Base-by-base conservation (phyloP, 2,797 vertebrate genomes). In the Dicrostonyx torquatus region DNA sequence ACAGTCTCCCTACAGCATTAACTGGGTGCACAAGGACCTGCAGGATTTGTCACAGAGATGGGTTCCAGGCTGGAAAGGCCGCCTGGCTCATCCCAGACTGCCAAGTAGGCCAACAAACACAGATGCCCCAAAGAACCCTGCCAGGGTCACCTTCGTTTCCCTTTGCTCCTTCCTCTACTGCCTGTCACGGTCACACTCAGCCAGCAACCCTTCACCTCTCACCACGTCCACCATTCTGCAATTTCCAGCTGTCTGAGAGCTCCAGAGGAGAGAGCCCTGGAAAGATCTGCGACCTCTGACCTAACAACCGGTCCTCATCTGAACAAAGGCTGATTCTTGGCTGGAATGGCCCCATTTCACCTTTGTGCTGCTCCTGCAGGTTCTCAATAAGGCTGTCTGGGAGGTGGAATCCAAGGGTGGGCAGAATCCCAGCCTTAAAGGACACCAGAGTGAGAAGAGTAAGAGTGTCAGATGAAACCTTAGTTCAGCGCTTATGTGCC, bases 121-220 rank as follows among this genome's bases (percentile, higher is more conserved):
- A 90, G 68, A 45, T 17, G 13, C 37, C 70, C 37, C 40, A 58
- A 45, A 84, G 82, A n/a, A 68, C 0, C 3, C 31, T 80, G 70
- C 53, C 70, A 64, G 1, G 0, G 64, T 89, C 20, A 94, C 97
- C 94, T 92, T 24, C 37, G 29, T 17, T 84, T 4, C 2, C n/a
- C 86, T 97, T 58, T 93, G 72, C 94, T 76, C 79, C 64, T 95
- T 96, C 58, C 76, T 95, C 95, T 5, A 6, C 80, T 43, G 72
- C 66, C 93, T 29, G 15, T 94, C 84, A 53, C 37, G 0, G 15
- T 90, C 77, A 80, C 90, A 6, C 66, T n/a, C 10, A 3, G 75
- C 18, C 55, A 83, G 82, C 78, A 91, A 85, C 89, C 94, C n/a
- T 26, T 92, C 84, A 97, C 94, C 94, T 96, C 90, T 94, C 15